Percentiles rank a stretch among this genome's conserved stretches.
Conservation (phyloP, 2,888 invertebrate genomes). For the Mycalesis mineus region DNA sequence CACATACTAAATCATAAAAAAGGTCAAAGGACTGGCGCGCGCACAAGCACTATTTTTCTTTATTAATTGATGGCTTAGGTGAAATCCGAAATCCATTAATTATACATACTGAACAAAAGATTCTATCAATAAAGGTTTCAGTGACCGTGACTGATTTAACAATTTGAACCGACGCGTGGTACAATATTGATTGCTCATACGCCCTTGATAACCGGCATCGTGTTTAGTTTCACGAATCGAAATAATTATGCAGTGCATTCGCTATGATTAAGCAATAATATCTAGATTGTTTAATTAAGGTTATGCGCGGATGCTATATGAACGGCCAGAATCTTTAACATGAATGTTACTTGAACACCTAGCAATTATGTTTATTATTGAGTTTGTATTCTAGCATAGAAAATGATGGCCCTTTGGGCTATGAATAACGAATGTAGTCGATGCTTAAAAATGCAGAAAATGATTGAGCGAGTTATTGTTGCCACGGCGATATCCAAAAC, state of each 20-base stretch:
- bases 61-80: neutral
- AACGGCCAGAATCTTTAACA: too few species aligned
- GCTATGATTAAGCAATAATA: neutral
- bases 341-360: too few species aligned
- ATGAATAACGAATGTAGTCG: too few species aligned
- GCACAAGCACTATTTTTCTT: too few species aligned
- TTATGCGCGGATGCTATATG: neutral
- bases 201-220: neutral
- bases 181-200: neutral
- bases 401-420: too few species aligned
- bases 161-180: neutral
- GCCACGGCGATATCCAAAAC: too few species aligned
- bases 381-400: too few species aligned
- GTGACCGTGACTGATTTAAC: neutral
- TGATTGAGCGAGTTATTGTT: too few species aligned
- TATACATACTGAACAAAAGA: neutral
- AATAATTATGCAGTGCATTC: neutral
- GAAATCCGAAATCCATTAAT: neutral
- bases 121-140: conserved; percentile 3
- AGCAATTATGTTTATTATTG: too few species aligned
- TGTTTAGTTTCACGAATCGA: conserved; percentile 3
- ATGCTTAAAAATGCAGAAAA: too few species aligned
- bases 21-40: too few species aligned
- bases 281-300: neutral
- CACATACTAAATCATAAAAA: too few species aligned